phyloP scores from a whole-genome alignment of 2,888 invertebrate genomes.

The Lampropteryx suffumata region DNA sequence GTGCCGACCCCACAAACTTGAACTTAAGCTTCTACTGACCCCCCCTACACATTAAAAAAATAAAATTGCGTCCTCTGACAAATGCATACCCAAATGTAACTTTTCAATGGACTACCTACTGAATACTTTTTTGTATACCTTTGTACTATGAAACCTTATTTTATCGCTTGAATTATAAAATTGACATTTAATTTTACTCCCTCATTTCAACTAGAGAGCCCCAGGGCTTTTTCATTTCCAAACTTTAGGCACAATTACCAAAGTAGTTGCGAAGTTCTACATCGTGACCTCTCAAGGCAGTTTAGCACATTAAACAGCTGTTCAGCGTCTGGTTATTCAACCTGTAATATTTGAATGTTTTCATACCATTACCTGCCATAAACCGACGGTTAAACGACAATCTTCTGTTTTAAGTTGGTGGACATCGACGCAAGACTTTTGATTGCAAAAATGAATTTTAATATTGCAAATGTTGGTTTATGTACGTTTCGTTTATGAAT shows the following conservation, averaged over 20 bases:
- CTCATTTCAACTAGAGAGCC: conserved; percentile 55
- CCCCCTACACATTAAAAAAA: too few relatives aligned
- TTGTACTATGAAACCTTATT: too few relatives aligned
- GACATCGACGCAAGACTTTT: conserved; percentile 38
- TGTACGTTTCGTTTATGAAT: conserved; percentile 27
- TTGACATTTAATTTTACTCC: conserved; percentile 48
- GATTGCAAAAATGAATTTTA: conserved; percentile 49
- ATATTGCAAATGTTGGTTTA: conserved; percentile 48
- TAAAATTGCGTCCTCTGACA: too few relatives aligned
- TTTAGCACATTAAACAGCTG: background rate
- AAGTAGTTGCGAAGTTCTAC: conserved; percentile 67
- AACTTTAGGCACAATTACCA: conserved; percentile 73
- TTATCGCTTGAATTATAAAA: conserved; percentile 26
- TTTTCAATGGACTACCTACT: too few relatives aligned
- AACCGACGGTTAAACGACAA: background rate
- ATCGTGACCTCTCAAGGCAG: conserved; percentile 44
- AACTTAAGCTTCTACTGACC: too few relatives aligned
- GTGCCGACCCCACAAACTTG: too few relatives aligned
- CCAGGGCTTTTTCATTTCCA: conserved; percentile 55
- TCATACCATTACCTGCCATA: too few relatives aligned
- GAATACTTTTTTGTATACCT: too few relatives aligned
- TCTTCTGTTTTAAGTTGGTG: background rate
- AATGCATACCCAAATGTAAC: too few relatives aligned
- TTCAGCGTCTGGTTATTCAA: background rate
- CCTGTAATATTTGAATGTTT: too few relatives aligned